A percentile compares a stretch with the other conserved stretches of the same genome.
These are phyloP conservation scores for Tapera naevia DNA, from an alignment of 2,797 vertebrate genomes.

Conservation along the genomic window DNA sequence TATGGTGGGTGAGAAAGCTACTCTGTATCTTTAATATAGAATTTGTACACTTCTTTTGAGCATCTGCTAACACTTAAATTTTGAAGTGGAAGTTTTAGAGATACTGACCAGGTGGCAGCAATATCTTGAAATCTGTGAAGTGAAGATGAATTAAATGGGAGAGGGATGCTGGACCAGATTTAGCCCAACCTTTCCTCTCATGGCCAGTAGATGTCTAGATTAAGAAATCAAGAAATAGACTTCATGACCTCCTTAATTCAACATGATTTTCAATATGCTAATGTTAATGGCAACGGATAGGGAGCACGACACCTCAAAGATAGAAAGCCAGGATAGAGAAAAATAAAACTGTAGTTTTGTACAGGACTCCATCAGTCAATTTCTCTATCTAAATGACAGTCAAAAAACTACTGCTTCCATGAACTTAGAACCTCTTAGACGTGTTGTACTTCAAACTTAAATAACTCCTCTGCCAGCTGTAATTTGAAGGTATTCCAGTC, in stretches of 20 bases:
- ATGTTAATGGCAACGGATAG: background rate
- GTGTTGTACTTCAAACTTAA: background rate
- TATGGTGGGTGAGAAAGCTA: conserved; percentile 21
- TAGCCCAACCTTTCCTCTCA: background rate
- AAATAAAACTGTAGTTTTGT: background rate
- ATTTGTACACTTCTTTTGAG: background rate
- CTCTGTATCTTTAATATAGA: conserved; percentile 26
- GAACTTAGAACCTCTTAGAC: background rate
- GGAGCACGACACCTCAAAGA: background rate
- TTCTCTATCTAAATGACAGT: background rate
- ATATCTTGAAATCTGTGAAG: background rate
- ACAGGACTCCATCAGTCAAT: background rate
- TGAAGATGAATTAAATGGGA: background rate
- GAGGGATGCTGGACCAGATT: background rate
- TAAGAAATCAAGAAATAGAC: background rate
- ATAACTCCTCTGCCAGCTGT: background rate
- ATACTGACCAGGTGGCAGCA: background rate
- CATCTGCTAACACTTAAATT: conserved; percentile 50
- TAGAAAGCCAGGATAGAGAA: background rate
- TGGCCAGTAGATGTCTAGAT: background rate
- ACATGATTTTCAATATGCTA: background rate
- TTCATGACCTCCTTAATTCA: background rate
- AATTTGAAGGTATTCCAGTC: background rate
- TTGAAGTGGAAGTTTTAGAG: conserved; percentile 16
- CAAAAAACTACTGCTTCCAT: background rate